Percentiles rank a stretch among this genome's conserved stretches.
These are phyloP conservation scores for Rhimphoctona megacephalus DNA, from an alignment of 2,888 invertebrate genomes.

Conservation along the genomic window DNA sequence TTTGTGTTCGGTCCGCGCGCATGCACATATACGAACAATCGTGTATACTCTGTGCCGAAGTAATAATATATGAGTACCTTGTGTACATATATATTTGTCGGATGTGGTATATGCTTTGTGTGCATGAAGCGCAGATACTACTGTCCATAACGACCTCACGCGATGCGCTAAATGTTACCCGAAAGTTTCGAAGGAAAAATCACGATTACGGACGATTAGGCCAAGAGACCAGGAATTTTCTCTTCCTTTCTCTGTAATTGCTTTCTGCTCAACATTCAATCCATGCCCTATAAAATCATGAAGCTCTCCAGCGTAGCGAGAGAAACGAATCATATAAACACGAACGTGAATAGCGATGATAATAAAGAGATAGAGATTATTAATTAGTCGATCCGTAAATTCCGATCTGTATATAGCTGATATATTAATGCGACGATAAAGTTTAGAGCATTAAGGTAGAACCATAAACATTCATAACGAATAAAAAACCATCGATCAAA, in stretches of 20 bases:
- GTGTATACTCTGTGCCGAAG: neutral
- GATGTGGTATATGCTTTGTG: constrained; percentile 54
- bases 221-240: constrained; percentile 2
- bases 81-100: constrained; percentile 52
- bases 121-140: constrained; percentile 40
- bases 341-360: neutral
- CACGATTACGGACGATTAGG: constrained; percentile 54
- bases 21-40: neutral
- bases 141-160: constrained; percentile 48
- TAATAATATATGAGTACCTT: constrained; percentile 14
- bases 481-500: neutral
- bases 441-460: neutral
- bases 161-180: constrained; percentile 25
- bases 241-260: neutral
- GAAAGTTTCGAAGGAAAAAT: constrained; percentile 54
- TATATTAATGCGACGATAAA: neutral
- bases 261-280: constrained; percentile 2
- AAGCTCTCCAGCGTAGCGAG: neutral
- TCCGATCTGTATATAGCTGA: neutral
- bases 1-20: constrained; percentile 11
- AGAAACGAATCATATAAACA: neutral
- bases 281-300: constrained; percentile 25
- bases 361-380: neutral
- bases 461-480: neutral
- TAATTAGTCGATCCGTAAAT: neutral